phyloP scores from a whole-genome alignment of 2,113 vertebrate genomes.

The Euleptes europaea region DNA sequence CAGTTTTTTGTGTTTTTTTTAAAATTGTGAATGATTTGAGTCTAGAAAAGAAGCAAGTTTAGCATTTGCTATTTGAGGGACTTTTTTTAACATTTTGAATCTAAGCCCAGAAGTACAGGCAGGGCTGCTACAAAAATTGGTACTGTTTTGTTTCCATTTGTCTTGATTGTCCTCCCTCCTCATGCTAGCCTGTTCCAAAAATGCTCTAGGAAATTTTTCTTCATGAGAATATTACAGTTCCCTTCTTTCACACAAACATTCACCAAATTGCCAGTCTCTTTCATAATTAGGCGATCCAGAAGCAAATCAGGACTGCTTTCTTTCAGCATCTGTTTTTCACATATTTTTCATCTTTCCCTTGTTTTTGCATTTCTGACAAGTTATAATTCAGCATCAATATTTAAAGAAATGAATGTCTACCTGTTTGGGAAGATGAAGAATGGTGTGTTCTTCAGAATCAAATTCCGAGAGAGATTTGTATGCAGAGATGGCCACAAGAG shows the following conservation, averaged over 20 bases:
- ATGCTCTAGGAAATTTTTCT: neutral
- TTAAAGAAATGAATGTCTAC: conserved; percentile 65
- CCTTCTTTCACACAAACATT: neutral
- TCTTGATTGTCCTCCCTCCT: neutral
- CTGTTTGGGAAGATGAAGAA: conserved; percentile 87
- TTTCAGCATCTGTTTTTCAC: neutral
- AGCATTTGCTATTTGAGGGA: too few species aligned
- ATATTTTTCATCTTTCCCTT: neutral
- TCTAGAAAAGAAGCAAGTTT: too few species aligned
- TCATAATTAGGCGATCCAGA: neutral
- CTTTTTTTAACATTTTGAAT: too few species aligned
- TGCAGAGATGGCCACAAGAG: conserved; percentile 81
- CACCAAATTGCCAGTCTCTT: neutral
- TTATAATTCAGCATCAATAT: neutral
- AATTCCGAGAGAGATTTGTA: conserved; percentile 90
- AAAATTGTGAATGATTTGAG: too few species aligned
- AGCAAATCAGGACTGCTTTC: neutral
- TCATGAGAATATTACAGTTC: neutral
- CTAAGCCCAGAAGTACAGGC: too few species aligned
- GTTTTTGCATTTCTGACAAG: neutral
- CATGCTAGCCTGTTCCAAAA: neutral
- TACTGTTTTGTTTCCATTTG: neutral
- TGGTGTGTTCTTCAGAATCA: conserved; percentile 76
- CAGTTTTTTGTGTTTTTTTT: too few species aligned
- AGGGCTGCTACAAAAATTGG: too few species aligned